These are phyloP conservation scores for Nannobrachium achirus DNA, from an alignment of 2,113 vertebrate species.

Conservation along the genomic window DNA sequence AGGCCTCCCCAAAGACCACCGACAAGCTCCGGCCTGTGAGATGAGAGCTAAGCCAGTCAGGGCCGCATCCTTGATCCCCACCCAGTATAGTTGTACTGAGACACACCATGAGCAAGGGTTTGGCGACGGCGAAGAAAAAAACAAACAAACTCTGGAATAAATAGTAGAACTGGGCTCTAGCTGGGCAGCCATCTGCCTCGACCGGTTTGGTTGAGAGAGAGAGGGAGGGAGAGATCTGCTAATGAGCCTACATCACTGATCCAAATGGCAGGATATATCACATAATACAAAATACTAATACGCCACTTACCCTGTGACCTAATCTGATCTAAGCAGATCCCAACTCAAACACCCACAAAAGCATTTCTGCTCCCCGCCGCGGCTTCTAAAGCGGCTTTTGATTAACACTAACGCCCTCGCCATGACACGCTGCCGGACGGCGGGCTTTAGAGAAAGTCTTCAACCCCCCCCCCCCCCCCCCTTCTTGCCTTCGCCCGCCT, in stretches of 20 bases:
- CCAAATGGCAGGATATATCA: constrained; percentile 42
- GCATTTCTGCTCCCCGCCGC: constrained; percentile 38
- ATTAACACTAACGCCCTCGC: constrained; percentile 46
- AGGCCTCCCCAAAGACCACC: too few species aligned
- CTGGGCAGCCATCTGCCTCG: too few species aligned
- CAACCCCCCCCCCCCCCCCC: constrained; percentile 12
- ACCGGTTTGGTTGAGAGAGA: too few species aligned
- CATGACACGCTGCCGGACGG: constrained; percentile 30
- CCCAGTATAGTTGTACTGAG: too few species aligned
- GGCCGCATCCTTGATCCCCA: too few species aligned
- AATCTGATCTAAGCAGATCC: constrained; percentile 53
- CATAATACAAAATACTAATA: constrained; percentile 43
- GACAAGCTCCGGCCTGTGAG: too few species aligned
- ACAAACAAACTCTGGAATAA: too few species aligned
- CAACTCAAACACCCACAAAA: constrained; percentile 50
- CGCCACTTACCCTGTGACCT: constrained; percentile 57
- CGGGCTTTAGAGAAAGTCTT: constrained; percentile 25
- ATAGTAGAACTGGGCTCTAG: too few species aligned
- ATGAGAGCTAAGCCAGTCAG: too few species aligned
- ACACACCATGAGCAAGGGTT: background rate
- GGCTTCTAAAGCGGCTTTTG: constrained; percentile 36
- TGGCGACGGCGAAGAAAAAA: too few species aligned
- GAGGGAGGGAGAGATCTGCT: constrained; percentile 8
- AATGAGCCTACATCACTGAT: constrained; percentile 70
- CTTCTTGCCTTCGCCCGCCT: constrained; percentile 22